These are phyloP conservation scores for Cheirogaleus medius DNA, from an alignment of 2,113 vertebrate genomes.

Conservation along the genomic window DNA sequence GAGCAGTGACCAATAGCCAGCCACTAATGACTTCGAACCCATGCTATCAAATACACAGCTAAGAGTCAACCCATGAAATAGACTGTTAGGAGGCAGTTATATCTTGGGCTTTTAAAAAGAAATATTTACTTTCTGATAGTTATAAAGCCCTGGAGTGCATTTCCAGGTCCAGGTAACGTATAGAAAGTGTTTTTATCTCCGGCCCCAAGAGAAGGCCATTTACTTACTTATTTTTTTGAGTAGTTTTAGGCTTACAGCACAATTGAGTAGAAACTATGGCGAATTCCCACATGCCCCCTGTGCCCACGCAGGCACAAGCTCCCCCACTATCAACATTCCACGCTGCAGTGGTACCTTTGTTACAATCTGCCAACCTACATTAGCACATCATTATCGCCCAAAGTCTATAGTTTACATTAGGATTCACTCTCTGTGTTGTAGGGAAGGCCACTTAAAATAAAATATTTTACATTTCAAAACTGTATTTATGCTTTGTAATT, in stretches of 20 bases:
- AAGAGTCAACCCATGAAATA: not conserved
- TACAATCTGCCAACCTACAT: not conserved
- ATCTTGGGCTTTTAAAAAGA: not conserved
- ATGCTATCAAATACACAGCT: not conserved
- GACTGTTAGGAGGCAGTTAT: not conserved
- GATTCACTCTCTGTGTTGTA: not conserved
- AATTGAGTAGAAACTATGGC: not conserved
- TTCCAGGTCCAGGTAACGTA: not conserved
- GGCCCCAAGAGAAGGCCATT: not conserved
- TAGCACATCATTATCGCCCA: not conserved
- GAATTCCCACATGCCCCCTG: not conserved
- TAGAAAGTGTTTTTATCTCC: not conserved
- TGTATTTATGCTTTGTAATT: not conserved
- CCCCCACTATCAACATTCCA: not conserved
- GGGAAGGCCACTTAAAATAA: not conserved
- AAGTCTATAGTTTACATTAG: not conserved
- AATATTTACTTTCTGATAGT: constrained; percentile 24
- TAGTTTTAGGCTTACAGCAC: not conserved
- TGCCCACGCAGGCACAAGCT: not conserved
- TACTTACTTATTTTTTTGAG: not conserved
- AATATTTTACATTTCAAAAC: constrained; percentile 17
- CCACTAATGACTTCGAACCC: not conserved
- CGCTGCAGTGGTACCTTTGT: not conserved
- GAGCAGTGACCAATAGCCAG: not conserved
- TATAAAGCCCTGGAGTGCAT: not conserved